Conservation (phyloP, 2,113 vertebrate species). For the Tricholaema leucomelas region DNA sequence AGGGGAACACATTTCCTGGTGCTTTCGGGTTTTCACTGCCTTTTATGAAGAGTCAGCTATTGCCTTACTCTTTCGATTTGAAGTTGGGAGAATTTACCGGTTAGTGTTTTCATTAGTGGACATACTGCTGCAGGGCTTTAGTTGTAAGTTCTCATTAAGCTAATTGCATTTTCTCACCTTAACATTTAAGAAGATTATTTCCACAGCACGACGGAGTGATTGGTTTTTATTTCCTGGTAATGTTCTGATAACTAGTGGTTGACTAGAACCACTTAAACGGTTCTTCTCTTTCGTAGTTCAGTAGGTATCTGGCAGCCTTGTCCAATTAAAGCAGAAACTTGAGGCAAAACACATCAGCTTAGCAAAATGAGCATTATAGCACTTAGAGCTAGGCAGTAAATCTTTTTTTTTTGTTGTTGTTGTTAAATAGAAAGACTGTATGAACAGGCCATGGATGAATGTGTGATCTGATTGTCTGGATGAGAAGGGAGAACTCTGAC, state of each 20-base stretch:
- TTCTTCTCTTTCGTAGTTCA: not conserved
- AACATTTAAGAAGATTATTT: not conserved
- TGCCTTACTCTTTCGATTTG: not conserved
- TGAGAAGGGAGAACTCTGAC: not conserved
- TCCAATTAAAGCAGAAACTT: not conserved
- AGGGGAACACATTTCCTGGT: not conserved
- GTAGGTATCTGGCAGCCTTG: not conserved
- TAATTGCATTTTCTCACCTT: not conserved
- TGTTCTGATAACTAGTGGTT: not conserved
- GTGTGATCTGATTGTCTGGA: not conserved
- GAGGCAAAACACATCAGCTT: not conserved
- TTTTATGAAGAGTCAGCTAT: not conserved
- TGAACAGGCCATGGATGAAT: not conserved
- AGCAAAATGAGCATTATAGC: not conserved
- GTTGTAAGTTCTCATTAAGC: not conserved
- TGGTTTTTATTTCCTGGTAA: not conserved
- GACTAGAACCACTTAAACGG: not conserved
- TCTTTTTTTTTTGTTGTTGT: not conserved
- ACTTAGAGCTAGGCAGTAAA: not conserved
- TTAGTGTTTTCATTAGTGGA: not conserved
- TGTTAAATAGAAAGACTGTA: not conserved
- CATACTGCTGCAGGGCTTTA: not conserved
- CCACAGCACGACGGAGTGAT: not conserved
- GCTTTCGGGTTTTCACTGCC: not conserved
- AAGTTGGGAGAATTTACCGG: not conserved